Base-by-base conservation (phyloP, 2,888 invertebrate genomes). In the Habrosyne pyritoides region DNA sequence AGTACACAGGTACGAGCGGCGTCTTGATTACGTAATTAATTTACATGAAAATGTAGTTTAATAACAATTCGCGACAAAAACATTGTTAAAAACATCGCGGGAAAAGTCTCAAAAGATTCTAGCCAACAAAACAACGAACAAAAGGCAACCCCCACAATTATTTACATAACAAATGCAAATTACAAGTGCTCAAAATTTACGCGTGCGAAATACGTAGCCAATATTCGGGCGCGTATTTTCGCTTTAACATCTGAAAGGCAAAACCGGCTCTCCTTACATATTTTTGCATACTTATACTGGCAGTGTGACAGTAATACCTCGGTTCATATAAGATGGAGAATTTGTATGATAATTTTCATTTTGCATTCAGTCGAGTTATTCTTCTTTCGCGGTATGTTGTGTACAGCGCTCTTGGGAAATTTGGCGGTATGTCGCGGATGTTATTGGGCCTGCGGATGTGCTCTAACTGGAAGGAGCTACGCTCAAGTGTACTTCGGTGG, bases 301-400 rank as follows among this genome's bases (percentile, higher is more conserved):
- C 78, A 30, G 50, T 50, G 50, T 28, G 83, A 87, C 87, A 86
- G 84, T 84, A 81, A 83, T 83, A 78, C 80, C 80, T 75, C 74
- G 79, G 83, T 84, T 89, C 86, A 87, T 88, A 89, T 86, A 87
- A 87, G 87, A 87, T 84, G 83, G 83, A 72, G 81, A 87, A 90
- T 91, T 91, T 89, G 89, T 91, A 91, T 91, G 91, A 90, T 91
- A 91, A 91, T 91, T 90, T 91, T 90, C 90, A 91, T 91, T 91
- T 91, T 90, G 90, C 90, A 90, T 91, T 89, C 87, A 81, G 84
- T 84, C 77, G 77, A 77, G 88, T 87, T 87, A 86, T 89, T 88
- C 87, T 87, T 87, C 87, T 86, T 77, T 77, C 75, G 81, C 75
- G 81, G 79, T 81, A 82, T 84, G 88, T 87, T 83, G 87, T 88